phyloP scores from a whole-genome alignment of 1,140 invertebrate genomes.

The Zaprionus camerounensis region DNA sequence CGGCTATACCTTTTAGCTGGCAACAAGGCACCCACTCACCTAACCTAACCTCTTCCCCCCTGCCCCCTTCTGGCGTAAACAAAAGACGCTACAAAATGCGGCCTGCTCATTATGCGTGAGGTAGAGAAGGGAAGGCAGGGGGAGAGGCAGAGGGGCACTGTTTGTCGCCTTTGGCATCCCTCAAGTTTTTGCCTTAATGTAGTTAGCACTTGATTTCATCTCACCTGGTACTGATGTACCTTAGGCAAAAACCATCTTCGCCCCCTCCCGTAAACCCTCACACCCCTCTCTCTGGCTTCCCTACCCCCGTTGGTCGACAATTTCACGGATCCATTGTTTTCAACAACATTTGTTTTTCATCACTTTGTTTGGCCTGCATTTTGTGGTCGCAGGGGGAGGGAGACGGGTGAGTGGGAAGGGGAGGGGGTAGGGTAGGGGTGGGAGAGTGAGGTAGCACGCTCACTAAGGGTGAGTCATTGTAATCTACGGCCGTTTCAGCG shows the following conservation, averaged over 20 bases:
- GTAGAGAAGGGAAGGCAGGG: neutral
- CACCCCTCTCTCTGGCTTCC: neutral
- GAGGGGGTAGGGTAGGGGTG: neutral
- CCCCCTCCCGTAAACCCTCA: neutral
- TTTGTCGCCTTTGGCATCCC: constrained; percentile 9
- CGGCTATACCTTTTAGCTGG: neutral
- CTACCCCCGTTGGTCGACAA: constrained; percentile 38
- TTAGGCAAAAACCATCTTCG: neutral
- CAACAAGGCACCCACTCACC: neutral
- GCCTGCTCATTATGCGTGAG: constrained; percentile 59
- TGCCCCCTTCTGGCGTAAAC: constrained; percentile 41
- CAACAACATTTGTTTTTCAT: constrained; percentile 81
- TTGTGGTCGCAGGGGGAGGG: constrained; percentile 33
- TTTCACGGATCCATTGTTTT: constrained; percentile 76
- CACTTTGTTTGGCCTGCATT: constrained; percentile 76
- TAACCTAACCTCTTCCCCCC: neutral
- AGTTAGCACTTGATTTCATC: constrained; percentile 69
- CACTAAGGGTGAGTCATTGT: constrained; percentile 28
- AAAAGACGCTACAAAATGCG: constrained; percentile 55
- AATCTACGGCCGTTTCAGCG: constrained; percentile 65
- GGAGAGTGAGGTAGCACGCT: neutral
- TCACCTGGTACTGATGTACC: constrained; percentile 41
- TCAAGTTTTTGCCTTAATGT: constrained; percentile 68
- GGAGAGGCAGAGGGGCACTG: neutral
- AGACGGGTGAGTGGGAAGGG: too few relatives aligned